phyloP scores from a whole-genome alignment of 2,113 vertebrate species.

The Baryphthengus martii region DNA sequence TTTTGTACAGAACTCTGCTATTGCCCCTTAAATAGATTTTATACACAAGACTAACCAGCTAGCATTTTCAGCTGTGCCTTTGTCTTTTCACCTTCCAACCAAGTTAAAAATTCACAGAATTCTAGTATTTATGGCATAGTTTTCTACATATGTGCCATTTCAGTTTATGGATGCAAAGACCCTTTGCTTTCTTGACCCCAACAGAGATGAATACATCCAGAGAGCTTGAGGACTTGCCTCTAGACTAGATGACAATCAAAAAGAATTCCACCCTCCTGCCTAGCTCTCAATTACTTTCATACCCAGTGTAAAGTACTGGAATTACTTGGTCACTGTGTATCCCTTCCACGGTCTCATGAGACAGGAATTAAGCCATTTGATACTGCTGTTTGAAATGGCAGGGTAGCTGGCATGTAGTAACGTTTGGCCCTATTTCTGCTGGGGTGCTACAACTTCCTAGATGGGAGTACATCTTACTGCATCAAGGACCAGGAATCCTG shows the following conservation, averaged over 20 bases:
- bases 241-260: neutral
- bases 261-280: neutral
- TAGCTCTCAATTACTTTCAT: neutral
- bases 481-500: neutral
- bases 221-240: neutral
- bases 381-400: neutral
- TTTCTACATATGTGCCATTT: neutral
- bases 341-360: accelerated
- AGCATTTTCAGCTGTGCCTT: slow-evolving; percentile 38
- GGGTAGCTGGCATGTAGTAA: neutral
- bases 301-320: neutral
- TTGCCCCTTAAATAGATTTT: slow-evolving; percentile 31
- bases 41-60: slow-evolving; percentile 49
- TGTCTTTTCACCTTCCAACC: slow-evolving; percentile 44
- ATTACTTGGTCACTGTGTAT: neutral
- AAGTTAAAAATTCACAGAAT: slow-evolving; percentile 64
- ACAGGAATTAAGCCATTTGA: neutral
- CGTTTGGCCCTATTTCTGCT: neutral
- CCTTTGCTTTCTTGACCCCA: slow-evolving; percentile 12
- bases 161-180: neutral
- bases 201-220: neutral
- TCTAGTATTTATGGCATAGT: slow-evolving; percentile 21
- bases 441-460: neutral
- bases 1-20: slow-evolving; percentile 53
- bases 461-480: neutral